Conservation (phyloP, 1,140 invertebrate genomes). For the Drosophila mayri region DNA sequence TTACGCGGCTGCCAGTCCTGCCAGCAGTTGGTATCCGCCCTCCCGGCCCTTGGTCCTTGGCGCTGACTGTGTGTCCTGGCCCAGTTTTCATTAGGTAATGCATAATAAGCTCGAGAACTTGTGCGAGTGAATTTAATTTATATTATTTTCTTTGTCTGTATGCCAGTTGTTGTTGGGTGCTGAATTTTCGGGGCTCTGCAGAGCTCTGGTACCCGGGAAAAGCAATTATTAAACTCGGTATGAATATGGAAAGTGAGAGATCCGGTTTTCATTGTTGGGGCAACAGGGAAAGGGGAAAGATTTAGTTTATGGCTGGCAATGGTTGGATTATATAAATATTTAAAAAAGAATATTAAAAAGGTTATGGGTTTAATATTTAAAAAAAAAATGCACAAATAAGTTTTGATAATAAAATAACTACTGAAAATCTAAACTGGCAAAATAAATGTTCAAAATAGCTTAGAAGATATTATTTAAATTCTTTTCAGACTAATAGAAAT, state of each 20-base stretch:
- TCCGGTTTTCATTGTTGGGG: constrained; percentile 16
- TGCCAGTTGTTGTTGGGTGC: constrained; percentile 1
- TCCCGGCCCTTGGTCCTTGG: constrained; percentile 1
- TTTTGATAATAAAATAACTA: fast-evolving
- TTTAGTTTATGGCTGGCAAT: neutral
- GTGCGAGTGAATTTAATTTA: constrained; percentile 70
- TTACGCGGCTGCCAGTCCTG: constrained; percentile 56
- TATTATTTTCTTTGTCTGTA: constrained; percentile 43
- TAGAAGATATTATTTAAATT: too few relatives aligned
- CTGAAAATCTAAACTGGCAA: neutral
- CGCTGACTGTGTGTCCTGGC: constrained; percentile 28
- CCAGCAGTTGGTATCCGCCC: neutral
- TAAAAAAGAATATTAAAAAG: too few relatives aligned
- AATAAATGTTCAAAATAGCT: neutral
- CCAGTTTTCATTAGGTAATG: constrained; percentile 82
- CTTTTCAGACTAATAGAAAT: too few relatives aligned
- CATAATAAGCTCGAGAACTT: constrained; percentile 66
- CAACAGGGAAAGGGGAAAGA: too few relatives aligned
- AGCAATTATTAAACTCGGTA: constrained; percentile 43
- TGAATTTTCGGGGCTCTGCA: constrained; percentile 4
- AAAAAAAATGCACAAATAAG: neutral
- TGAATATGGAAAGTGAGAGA: constrained; percentile 5
- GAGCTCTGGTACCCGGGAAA: constrained; percentile 13
- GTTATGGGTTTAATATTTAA: neutral
- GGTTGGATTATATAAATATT: neutral